phyloP scores from a whole-genome alignment of 2,888 invertebrate genomes.

The Machimus rusticus region DNA sequence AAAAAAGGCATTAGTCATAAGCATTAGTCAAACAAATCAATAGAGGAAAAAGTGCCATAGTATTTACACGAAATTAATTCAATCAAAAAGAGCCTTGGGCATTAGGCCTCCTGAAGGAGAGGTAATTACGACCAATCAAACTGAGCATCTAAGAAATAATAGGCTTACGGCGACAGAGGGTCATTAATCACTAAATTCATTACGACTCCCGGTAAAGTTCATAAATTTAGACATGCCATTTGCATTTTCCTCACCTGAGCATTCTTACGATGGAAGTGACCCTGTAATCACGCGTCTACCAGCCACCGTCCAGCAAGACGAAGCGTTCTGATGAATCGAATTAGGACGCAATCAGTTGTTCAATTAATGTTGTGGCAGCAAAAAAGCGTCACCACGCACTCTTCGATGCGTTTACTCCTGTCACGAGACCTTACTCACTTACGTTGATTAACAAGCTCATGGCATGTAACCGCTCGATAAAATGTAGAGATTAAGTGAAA shows the following conservation, averaged over 20 bases:
- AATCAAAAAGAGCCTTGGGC: neutral
- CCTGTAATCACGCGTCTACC: neutral
- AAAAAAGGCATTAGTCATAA: neutral
- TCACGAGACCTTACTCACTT: conserved; percentile 7
- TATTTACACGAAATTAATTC: neutral
- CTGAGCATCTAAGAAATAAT: conserved; percentile 19
- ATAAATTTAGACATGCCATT: conserved; percentile 4
- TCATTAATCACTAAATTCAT: conserved; percentile 11
- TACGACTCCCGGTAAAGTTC: neutral
- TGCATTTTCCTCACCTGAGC: conserved; percentile 5
- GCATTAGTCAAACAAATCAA: neutral
- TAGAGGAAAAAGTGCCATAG: neutral
- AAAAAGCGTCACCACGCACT: neutral
- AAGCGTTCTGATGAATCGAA: conserved; percentile 22
- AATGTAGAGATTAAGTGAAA: neutral
- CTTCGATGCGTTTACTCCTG: neutral
- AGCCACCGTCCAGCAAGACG: neutral
- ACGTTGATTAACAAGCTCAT: neutral
- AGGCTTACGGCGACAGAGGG: neutral
- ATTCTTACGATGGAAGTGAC: neutral
- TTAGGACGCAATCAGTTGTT: conserved; percentile 9
- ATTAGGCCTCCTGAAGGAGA: neutral
- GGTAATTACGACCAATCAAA: neutral
- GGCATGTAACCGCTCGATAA: neutral
- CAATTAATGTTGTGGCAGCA: conserved; percentile 6